phyloP scores from a whole-genome alignment of 1,140 invertebrate species.

The Arctopsyche grandis region DNA sequence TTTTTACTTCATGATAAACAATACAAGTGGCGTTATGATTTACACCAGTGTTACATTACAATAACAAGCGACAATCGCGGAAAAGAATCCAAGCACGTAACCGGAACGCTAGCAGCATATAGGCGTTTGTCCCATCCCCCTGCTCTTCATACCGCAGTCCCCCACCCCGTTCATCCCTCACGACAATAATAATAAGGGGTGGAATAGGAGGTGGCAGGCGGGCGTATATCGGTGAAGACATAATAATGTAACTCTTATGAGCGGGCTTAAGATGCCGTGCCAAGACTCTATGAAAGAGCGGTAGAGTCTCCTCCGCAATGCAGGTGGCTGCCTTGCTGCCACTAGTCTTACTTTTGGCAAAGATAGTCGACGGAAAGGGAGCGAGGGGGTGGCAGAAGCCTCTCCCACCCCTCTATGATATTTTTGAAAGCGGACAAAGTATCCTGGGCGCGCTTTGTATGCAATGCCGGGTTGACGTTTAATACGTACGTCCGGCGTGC shows the following conservation, averaged over 20 bases:
- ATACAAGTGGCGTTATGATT: not conserved
- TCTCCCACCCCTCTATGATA: slow-evolving; percentile 45
- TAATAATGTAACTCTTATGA: slow-evolving; percentile 56
- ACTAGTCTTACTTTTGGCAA: slow-evolving; percentile 52
- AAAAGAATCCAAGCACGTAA: slow-evolving; percentile 31
- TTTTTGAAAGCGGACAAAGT: slow-evolving; percentile 51
- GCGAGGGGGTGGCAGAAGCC: slow-evolving; percentile 11
- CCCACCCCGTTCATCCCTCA: not conserved
- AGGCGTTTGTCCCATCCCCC: not conserved
- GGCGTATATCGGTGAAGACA: slow-evolving; percentile 54
- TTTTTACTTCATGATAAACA: too few species aligned
- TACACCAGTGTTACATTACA: not conserved
- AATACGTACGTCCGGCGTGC: slow-evolving; percentile 47
- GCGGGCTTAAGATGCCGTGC: slow-evolving; percentile 55
- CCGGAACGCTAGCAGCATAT: not conserved
- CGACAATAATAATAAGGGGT: slow-evolving; percentile 37
- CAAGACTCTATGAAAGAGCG: slow-evolving; percentile 54
- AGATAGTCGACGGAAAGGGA: slow-evolving; percentile 22
- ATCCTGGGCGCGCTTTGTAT: slow-evolving; percentile 49
- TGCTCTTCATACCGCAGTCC: too few species aligned
- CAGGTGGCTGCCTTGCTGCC: slow-evolving; percentile 47
- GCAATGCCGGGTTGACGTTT: slow-evolving; percentile 52
- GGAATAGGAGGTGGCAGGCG: not conserved
- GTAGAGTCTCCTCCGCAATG: slow-evolving; percentile 52
- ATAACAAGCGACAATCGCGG: slow-evolving; percentile 12